Conservation (phyloP, 2,113 vertebrate genomes). For the Sapajus apella region DNA sequence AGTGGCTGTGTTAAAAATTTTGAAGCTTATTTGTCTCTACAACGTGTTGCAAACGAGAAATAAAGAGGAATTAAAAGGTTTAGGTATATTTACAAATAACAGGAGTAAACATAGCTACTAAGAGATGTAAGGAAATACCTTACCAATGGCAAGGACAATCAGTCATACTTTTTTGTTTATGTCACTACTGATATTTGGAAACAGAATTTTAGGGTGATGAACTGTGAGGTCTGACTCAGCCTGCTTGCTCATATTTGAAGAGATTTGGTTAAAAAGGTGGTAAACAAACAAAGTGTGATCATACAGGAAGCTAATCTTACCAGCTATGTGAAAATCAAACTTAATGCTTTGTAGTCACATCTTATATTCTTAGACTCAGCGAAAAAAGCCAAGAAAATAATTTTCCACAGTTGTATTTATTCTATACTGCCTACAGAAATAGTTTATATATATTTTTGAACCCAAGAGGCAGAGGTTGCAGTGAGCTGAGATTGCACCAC, state of each 20-base stretch:
- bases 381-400: background rate
- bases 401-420: background rate
- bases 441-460: background rate
- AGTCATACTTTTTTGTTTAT: background rate
- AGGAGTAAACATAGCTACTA: background rate
- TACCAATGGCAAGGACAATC: background rate
- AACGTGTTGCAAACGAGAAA: background rate
- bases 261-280: background rate
- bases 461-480: too few relatives aligned
- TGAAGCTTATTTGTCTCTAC: background rate
- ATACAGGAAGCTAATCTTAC: background rate
- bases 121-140: background rate
- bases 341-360: background rate
- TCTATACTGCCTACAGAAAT: background rate
- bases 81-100: background rate
- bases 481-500: too few relatives aligned
- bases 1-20: background rate
- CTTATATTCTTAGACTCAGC: background rate
- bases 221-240: background rate
- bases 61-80: background rate
- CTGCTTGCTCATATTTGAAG: background rate
- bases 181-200: background rate
- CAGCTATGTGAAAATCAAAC: background rate
- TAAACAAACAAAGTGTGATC: background rate
- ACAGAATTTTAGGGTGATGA: background rate